phyloP scores from a whole-genome alignment of 2,113 vertebrate genomes.

The Podarcis cretensis region DNA sequence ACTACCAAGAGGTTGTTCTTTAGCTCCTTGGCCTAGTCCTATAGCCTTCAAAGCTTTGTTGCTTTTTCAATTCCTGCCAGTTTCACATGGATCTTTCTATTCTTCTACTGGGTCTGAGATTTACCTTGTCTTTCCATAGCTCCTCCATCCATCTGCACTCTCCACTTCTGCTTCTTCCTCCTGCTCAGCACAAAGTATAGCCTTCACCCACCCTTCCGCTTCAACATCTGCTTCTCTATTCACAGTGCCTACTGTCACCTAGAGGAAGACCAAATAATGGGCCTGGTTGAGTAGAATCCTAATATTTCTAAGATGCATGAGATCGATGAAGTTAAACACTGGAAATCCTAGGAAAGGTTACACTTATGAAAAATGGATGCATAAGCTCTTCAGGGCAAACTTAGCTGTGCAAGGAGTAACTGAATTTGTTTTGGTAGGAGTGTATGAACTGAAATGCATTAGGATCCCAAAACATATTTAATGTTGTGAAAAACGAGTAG shows the following conservation, averaged over 20 bases:
- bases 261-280: background rate
- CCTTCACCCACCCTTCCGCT: background rate
- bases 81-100: background rate
- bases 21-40: background rate
- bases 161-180: background rate
- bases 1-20: too few species aligned
- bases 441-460: constrained; percentile 22
- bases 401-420: background rate
- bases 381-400: constrained; percentile 6
- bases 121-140: background rate
- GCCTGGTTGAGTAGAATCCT: background rate
- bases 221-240: too few species aligned
- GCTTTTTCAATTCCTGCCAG: background rate
- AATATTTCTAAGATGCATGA: background rate
- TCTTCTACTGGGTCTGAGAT: too few species aligned
- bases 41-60: background rate
- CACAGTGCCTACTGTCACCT: background rate
- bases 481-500: background rate
- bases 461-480: constrained; percentile 1
- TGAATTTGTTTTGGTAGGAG: background rate
- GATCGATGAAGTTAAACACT: constrained; percentile 26
- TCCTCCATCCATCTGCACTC: background rate
- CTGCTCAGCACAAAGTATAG: background rate
- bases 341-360: background rate
- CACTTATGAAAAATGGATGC: background rate